phyloP scores from a whole-genome alignment of 2,797 vertebrate species.

The Sus cebifrons region DNA sequence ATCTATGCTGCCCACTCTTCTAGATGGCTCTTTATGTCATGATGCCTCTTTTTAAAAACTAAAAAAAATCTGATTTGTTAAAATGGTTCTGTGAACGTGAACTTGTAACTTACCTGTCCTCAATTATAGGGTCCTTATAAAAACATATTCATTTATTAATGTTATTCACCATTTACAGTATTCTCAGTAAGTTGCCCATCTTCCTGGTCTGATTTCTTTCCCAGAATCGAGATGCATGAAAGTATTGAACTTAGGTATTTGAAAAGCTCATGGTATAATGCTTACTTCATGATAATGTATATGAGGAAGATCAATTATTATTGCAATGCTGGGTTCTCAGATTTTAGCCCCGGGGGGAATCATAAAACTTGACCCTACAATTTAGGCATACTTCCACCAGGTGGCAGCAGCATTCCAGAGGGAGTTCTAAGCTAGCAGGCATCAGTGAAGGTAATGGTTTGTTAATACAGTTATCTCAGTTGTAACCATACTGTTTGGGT shows the following conservation, averaged over 20 bases:
- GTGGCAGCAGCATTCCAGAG: not conserved
- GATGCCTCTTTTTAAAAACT: not conserved
- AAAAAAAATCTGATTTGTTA: not conserved
- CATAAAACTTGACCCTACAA: not conserved
- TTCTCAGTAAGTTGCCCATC: not conserved
- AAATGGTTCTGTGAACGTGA: not conserved
- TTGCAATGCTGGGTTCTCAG: not conserved
- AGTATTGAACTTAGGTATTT: not conserved
- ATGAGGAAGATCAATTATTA: not conserved
- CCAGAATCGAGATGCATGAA: not conserved
- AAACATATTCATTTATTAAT: not conserved
- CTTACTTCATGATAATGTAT: not conserved
- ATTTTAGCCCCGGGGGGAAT: not conserved
- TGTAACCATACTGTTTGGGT: not conserved
- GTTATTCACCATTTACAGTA: not conserved
- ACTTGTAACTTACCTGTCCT: not conserved
- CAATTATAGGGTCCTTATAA: not conserved
- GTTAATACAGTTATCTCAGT: not conserved
- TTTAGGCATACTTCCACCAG: not conserved
- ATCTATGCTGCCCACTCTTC: too few species aligned
- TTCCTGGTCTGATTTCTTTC: not conserved
- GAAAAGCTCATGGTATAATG: not conserved
- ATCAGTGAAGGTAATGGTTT: not conserved
- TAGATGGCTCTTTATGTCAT: not conserved
- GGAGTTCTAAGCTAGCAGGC: not conserved